phyloP scores from a whole-genome alignment of 1,140 invertebrate species.

The Drosophila orosa region DNA sequence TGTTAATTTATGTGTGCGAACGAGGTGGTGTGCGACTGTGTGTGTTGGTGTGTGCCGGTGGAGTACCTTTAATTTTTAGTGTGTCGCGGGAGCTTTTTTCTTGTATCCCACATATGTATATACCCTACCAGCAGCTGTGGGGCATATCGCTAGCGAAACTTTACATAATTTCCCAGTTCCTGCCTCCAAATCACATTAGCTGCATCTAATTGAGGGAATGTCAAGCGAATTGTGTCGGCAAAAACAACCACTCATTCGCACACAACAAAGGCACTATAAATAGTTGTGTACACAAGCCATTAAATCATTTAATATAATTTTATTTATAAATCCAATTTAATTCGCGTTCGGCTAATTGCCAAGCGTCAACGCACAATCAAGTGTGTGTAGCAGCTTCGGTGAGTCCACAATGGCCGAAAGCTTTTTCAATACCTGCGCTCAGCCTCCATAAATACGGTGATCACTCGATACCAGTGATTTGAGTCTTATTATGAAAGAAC shows the following conservation, averaged over 20 bases:
- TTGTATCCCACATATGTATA: constrained; percentile 10
- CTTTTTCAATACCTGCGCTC: constrained; percentile 26
- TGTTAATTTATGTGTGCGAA: constrained; percentile 57
- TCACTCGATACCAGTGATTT: not conserved
- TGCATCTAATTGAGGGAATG: constrained; percentile 29
- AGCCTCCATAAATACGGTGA: constrained; percentile 5
- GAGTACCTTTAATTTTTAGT: constrained; percentile 65
- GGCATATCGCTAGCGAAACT: constrained; percentile 8
- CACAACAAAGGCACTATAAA: constrained; percentile 30
- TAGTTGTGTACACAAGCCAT: constrained; percentile 20
- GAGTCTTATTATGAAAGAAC: not conserved
- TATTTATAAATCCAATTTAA: constrained; percentile 46
- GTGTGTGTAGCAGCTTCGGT: constrained; percentile 26
- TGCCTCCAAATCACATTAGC: constrained; percentile 8
- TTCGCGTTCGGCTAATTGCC: constrained; percentile 36
- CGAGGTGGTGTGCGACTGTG: constrained; percentile 35
- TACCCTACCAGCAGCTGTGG: constrained; percentile 20
- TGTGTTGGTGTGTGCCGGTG: constrained; percentile 1
- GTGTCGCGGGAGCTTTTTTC: constrained; percentile 55
- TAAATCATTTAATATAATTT: constrained; percentile 46
- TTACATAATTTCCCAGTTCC: constrained; percentile 6
- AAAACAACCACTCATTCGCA: not conserved
- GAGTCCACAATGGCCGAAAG: constrained; percentile 27
- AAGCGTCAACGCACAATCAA: constrained; percentile 38
- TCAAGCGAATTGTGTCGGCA: constrained; percentile 9